Evolutionary conservation across 1,140 invertebrate species (phyloP), one percentile per base, ranked within the genome.

Genomic region (Trachymyrmex septentrionalis): DNA sequence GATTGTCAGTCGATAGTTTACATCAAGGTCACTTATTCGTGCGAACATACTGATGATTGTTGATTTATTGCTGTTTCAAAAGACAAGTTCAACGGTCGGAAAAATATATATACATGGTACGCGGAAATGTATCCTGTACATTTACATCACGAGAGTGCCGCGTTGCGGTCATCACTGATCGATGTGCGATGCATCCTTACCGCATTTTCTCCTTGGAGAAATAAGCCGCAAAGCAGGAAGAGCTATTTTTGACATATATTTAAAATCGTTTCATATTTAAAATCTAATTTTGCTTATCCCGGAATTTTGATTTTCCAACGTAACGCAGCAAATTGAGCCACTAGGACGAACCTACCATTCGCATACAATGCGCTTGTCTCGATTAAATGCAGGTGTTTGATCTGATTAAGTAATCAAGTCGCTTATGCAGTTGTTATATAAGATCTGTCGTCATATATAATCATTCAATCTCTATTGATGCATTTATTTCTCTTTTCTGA

Each of bases 121-220:
- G 19, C 19, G 4, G 7, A 27, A 27, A 67, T 21, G 16, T 55
- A 50, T 30, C 66, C 24, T n/a, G 10, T 24, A 16, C 27, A 61
- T 89, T 77, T 89, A 44, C 53, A 27, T 90, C 67, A 85, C 61
- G 63, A 64, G 3, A 6, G 16, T 69, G 75, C 14, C 38, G 27
- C 44, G 30, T 44, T 80, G 63, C 6, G 16, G 9, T 48, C 16
- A 50, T n/a, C 1, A 19, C 38, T 50, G 14, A 76, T 14, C 63
- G 57, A 19, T 14, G 30, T 50, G n/a, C n/a, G 50, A 87, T 55
- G 21, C 44, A 84, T 38, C n/a, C 34, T 77, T 44, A 21, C 48
- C 10, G 64, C 19, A 53, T 44, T 67, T 66, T 9, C n/a, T 38
- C 53, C 30, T 82, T 44, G n/a, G n/a, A n/a, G n/a, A n/a, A n/a